phyloP scores from a whole-genome alignment of 2,888 invertebrate genomes.

The Tethea ocularis region DNA sequence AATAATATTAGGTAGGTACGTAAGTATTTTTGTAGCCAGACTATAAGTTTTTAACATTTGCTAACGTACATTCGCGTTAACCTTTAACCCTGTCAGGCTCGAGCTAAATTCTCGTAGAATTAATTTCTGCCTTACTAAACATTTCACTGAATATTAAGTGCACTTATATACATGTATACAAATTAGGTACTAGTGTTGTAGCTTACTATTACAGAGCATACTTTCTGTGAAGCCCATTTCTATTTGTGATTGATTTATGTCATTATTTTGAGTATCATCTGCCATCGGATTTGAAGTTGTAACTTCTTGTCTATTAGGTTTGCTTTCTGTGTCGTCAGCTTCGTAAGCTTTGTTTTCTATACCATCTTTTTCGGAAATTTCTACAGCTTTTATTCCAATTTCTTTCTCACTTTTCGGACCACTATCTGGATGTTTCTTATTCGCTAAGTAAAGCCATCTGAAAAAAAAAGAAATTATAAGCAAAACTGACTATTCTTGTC shows the following conservation, averaged over 20 bases:
- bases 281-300: conserved; percentile 20
- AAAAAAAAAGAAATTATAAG: conserved; percentile 32
- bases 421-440: conserved; percentile 79
- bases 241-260: conserved; percentile 63
- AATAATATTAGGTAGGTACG: too few species aligned
- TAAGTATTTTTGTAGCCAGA: too few species aligned
- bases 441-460: conserved; percentile 88
- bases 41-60: too few species aligned
- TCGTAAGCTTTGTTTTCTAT: conserved; percentile 76
- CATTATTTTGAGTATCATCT: conserved; percentile 41
- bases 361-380: conserved; percentile 52
- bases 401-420: conserved; percentile 34
- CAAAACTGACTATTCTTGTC: too few species aligned
- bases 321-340: conserved; percentile 62
- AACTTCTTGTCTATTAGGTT: conserved; percentile 31
- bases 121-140: background rate
- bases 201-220: conserved; percentile 68
- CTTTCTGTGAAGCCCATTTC: conserved; percentile 74
- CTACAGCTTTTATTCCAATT: conserved; percentile 41
- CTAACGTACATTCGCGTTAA: too few species aligned
- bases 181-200: conserved; percentile 35
- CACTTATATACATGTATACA: background rate
- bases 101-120: background rate
- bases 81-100: too few species aligned
- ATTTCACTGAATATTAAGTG: conserved; percentile 1